phyloP scores from a whole-genome alignment of 2,113 vertebrate species.

The Brachypodius melanocephalos region DNA sequence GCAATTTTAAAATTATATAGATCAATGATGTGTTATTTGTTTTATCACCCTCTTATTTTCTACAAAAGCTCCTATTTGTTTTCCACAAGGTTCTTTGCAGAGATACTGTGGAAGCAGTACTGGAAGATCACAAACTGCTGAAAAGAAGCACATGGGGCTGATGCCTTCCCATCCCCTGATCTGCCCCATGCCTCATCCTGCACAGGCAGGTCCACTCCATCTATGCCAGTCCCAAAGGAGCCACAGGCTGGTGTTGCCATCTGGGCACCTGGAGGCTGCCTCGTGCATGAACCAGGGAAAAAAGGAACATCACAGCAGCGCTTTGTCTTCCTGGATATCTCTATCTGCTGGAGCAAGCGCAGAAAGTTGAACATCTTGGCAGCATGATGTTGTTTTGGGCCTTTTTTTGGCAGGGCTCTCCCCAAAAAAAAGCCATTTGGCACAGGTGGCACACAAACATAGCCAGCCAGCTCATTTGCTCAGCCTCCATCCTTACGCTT shows the following conservation, averaged over 20 bases:
- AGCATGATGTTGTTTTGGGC: background rate
- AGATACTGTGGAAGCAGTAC: background rate
- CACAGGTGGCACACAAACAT: background rate
- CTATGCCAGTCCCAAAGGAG: background rate
- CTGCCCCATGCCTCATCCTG: background rate
- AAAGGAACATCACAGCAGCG: accelerated
- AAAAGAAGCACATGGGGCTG: background rate
- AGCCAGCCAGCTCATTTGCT: background rate
- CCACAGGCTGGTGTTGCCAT: accelerated
- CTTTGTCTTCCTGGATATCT: background rate
- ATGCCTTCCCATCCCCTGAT: background rate
- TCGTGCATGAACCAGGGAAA: accelerated
- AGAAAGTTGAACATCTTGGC: background rate
- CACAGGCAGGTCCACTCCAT: background rate
- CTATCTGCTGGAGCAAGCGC: background rate
- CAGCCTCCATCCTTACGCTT: background rate
- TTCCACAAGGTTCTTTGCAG: background rate
- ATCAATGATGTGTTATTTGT: background rate
- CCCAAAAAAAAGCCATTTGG: background rate
- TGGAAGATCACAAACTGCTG: background rate
- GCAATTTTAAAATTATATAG: background rate
- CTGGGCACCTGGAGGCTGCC: background rate
- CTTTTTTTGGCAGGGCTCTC: background rate
- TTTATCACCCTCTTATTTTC: background rate
- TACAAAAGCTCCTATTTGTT: background rate